Base-by-base conservation (phyloP, 2,888 invertebrate species). In the Glaucopsyche alexis region DNA sequence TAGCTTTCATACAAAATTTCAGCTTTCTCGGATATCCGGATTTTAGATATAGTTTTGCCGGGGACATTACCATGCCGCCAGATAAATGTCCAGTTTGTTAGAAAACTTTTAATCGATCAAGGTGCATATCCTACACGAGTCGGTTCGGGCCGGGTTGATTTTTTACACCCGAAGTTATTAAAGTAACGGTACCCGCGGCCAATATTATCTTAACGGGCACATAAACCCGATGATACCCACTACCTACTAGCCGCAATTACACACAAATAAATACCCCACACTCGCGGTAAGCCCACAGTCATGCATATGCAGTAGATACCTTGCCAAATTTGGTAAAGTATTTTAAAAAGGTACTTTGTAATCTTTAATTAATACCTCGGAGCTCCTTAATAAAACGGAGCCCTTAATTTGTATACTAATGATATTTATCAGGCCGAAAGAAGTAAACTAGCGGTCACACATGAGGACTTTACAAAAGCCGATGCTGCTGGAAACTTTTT, bases 361-460 rank as follows among this genome's bases (percentile, higher is more conserved):
- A 66, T 66, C 72, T 72, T 66, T 72, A 72, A 72, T 72, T 72
- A 72, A 72, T 72, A 40, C 72, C 16, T 71, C 47, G 69, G 29
- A 69, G 69, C 69, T 69, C 14, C 16, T 69, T 69, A 69, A 47
- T 69, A 69, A 69, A 47, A 69, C 69, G 38, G 49, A 29, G 49
- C 19, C 69, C 69, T 19, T 19, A 49, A 19, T 69, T 69, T 29
- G 19, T 49, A 29, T 38, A 38, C 69, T 47, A 29, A 69, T 49
- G 69, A 47, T 47, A 47, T 45, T 9, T 49, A 47, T 45, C 0
- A 14, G 7, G 38, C 42, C 66, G 42, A 14, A 69, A 69, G 69
- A 69, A 69, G 49, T 29, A 13, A 65, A 69, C 69, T 69, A 69
- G 69, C 29, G 19, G 69, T 29, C 69, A 14, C 47, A 19, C 67